These are phyloP conservation scores for Dipodomys stephensi DNA, from an alignment of 2,113 vertebrate genomes.

Conservation along the genomic window DNA sequence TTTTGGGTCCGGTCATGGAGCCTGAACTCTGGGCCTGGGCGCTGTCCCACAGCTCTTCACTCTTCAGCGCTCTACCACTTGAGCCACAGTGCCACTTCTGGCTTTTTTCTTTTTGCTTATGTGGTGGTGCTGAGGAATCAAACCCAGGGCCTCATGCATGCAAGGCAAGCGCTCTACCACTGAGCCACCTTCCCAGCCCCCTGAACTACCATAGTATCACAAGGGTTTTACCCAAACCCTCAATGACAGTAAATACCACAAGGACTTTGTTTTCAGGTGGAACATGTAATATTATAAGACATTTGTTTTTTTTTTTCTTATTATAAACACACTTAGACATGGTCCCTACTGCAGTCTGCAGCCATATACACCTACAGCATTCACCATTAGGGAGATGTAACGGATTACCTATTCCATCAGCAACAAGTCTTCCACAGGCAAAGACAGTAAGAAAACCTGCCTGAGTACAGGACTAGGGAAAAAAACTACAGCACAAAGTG, in stretches of 20 bases:
- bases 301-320: not conserved
- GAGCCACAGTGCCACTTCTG: too few species aligned
- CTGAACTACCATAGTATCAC: not conserved
- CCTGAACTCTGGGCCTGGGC: too few species aligned
- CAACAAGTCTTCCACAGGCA: not conserved
- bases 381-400: not conserved
- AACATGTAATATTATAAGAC: not conserved
- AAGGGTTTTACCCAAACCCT: slow-evolving; percentile 19
- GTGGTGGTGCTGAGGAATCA: too few species aligned
- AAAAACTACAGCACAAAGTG: too few species aligned
- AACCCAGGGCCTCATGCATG: too few species aligned
- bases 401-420: not conserved
- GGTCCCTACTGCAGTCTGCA: not conserved
- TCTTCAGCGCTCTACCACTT: too few species aligned
- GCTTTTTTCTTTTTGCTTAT: too few species aligned
- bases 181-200: too few species aligned
- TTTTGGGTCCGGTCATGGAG: too few species aligned
- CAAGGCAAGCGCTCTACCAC: too few species aligned
- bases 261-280: not conserved
- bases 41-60: too few species aligned
- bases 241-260: not conserved
- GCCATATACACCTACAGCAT: not conserved
- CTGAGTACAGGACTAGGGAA: not conserved
- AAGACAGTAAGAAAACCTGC: slow-evolving; percentile 44
- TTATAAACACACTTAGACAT: not conserved